Base-by-base conservation (phyloP, 92 coral and sea anemone genomes). In the Bergia sp. region DNA sequence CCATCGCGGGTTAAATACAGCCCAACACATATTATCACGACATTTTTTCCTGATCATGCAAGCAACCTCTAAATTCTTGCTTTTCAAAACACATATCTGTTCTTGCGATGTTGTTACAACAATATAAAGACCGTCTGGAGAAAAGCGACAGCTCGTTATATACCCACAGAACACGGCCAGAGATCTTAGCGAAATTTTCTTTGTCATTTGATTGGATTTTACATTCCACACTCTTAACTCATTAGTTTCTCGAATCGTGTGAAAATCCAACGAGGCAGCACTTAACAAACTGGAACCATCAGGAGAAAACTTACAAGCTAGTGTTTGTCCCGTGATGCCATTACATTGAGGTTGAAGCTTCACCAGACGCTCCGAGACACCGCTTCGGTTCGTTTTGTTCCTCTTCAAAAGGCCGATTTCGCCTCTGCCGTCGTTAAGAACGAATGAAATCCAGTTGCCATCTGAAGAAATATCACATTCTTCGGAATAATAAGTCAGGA, bases 221-320 rank as follows among this genome's bases (percentile, higher is more conserved):
- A 95, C 98, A 79, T 91, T 95, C 98, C 98, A 95, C 4, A 95
- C 92, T n/a, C 96, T 92, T 76, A 95, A 80, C 75, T 95, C 98
- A 86, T 95, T 95, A 16, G 98, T 95, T 81, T 95, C 98, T 44
- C 98, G 89, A 73, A 95, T 93, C 9, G 96, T 95, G 75, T 95
- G 98, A 86, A 93, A 95, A 88, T 95, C 98, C 23, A 95, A 90
- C 50, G 96, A 95, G 2, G 98, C 96, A 12, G 95, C 98, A 73
- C 98, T 95, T 5, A 92, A 76, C 15, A 95, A 87, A 76, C 89
- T 91, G n/a, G 88, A 66, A 36, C 92, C 94, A 80, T 95, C 98
- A 29, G 98, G 98, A 45, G 98, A 94, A 90, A 95, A 95, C 86
- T 95, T 92, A 85, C 96, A 95, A 55, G 86, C 92, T 40, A 95